Percentiles rank a stretch among this genome's conserved stretches.
phyloP scores from a whole-genome alignment of 2,888 invertebrate species.

The Ommatoiulus sabulosus region DNA sequence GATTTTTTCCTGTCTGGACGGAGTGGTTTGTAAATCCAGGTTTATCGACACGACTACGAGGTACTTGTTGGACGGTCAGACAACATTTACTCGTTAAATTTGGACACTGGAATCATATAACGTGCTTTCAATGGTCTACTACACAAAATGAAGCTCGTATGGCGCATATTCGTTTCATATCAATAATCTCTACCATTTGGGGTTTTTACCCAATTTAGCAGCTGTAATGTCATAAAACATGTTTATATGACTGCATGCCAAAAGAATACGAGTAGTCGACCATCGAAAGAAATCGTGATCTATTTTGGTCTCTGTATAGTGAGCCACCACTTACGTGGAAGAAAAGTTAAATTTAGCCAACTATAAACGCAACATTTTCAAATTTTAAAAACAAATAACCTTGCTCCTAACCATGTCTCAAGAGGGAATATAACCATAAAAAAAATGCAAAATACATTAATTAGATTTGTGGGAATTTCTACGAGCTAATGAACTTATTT shows the following conservation, averaged over 20 bases:
- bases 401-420: background rate
- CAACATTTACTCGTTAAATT: too few relatives aligned
- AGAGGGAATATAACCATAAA: background rate
- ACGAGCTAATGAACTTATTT: too few relatives aligned
- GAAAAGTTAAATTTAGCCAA: constrained; percentile 5
- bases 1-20: too few relatives aligned
- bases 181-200: background rate
- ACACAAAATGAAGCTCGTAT: background rate
- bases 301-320: background rate
- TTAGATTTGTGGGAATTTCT: too few relatives aligned
- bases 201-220: background rate
- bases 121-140: too few relatives aligned
- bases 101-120: too few relatives aligned
- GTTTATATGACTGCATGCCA: background rate
- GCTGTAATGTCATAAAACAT: background rate
- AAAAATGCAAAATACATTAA: background rate
- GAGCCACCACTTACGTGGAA: background rate
- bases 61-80: too few relatives aligned
- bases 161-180: background rate
- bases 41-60: too few relatives aligned
- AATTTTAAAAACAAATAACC: background rate
- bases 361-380: background rate
- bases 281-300: background rate
- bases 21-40: too few relatives aligned
- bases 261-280: background rate